phyloP scores from a whole-genome alignment of 53 echinoderm and acorn worm genomes.

The Actinopyga echinites region DNA sequence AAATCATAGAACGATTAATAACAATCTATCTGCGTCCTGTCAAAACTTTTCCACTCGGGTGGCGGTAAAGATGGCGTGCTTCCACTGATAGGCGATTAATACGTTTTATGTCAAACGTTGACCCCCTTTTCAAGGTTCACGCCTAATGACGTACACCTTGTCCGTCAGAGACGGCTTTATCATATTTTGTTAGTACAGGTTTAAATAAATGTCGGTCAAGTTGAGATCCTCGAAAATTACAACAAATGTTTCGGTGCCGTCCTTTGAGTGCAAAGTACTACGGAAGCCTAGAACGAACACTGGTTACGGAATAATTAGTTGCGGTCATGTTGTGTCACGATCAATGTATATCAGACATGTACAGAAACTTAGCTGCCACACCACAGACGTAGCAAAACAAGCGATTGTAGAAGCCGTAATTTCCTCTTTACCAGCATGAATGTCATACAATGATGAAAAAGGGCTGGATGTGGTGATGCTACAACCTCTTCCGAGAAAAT shows the following conservation, averaged over 20 bases:
- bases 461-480: too few relatives aligned
- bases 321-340: too few relatives aligned
- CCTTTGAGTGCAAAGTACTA: background rate
- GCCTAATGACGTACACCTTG: conserved; percentile 15
- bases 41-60: conserved; percentile 1
- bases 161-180: conserved; percentile 35
- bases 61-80: conserved; percentile 27
- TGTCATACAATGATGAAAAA: too few relatives aligned
- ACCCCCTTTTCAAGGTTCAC: conserved; percentile 22
- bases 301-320: too few relatives aligned
- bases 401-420: too few relatives aligned
- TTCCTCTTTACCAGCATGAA: too few relatives aligned
- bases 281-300: background rate
- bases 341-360: too few relatives aligned
- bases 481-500: too few relatives aligned
- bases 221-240: conserved; percentile 29
- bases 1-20: conserved; percentile 33
- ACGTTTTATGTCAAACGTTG: conserved; percentile 7
- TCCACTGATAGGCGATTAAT: conserved; percentile 13
- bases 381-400: too few relatives aligned
- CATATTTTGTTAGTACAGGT: conserved; percentile 11
- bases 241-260: conserved; percentile 6
- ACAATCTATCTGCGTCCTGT: conserved; percentile 27
- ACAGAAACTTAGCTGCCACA: too few relatives aligned
- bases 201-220: conserved; percentile 36